A percentile compares a stretch with the other conserved stretches of the same genome.
These are phyloP conservation scores for Drosophila simulans DNA, from an alignment of 1,140 invertebrate species.

Conservation along the genomic window DNA sequence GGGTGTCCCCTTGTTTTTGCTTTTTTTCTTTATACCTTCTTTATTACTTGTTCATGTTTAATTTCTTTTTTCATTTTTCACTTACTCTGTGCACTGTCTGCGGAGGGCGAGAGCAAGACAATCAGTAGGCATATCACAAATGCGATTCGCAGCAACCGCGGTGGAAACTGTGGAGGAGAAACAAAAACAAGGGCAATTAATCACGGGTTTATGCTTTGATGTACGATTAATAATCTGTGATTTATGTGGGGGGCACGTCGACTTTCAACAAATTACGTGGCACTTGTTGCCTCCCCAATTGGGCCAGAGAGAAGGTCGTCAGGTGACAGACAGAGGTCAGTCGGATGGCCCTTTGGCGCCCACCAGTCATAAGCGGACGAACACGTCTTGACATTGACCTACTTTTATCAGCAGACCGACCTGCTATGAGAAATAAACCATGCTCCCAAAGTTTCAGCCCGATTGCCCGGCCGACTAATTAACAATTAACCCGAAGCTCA, in stretches of 20 bases:
- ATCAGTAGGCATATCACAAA: conserved; percentile 85
- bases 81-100: conserved; percentile 86
- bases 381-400: conserved; percentile 72
- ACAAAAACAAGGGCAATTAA: conserved; percentile 41
- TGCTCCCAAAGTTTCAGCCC: conserved; percentile 11
- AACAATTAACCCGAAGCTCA: conserved; percentile 63
- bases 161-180: conserved; percentile 86
- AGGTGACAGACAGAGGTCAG: conserved; percentile 26
- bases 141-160: conserved; percentile 86
- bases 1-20: conserved; percentile 66
- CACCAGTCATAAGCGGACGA: conserved; percentile 13
- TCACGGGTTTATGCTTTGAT: conserved; percentile 53
- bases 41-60: not conserved
- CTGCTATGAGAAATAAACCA: conserved; percentile 32
- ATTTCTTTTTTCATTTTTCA: conserved; percentile 39
- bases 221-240: conserved; percentile 61
- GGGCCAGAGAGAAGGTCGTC: conserved; percentile 37
- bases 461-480: conserved; percentile 75
- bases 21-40: not conserved
- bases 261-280: conserved; percentile 70
- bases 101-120: conserved; percentile 85
- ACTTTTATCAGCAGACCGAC: conserved; percentile 51
- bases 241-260: conserved; percentile 67
- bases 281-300: conserved; percentile 51
- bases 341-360: conserved; percentile 41